A percentile compares a stretch with the other conserved stretches of the same genome.
These are phyloP conservation scores for Polyploca ridens DNA, from an alignment of 2,888 invertebrate species.

Conservation along the genomic window DNA sequence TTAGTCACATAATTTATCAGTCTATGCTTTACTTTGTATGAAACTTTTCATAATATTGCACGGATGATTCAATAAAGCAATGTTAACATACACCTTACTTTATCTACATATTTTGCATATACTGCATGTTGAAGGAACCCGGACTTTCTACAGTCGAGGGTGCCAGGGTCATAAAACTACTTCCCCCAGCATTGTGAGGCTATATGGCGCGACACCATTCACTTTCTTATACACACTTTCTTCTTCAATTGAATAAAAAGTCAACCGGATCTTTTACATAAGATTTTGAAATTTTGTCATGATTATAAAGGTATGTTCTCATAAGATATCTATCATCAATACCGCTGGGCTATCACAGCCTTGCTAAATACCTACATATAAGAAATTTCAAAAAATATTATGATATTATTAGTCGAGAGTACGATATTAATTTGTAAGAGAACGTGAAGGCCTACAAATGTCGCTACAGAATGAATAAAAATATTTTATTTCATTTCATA, in stretches of 20 bases:
- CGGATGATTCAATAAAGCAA: neutral
- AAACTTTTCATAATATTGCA: too few species aligned
- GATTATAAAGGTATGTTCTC: too few species aligned
- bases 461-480: too few species aligned
- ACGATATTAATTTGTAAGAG: too few species aligned
- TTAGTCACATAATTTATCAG: neutral
- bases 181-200: constrained; percentile 66
- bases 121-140: constrained; percentile 69
- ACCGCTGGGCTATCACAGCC: too few species aligned
- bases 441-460: too few species aligned
- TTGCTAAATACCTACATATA: too few species aligned
- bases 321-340: too few species aligned
- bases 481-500: neutral
- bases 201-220: constrained; percentile 54
- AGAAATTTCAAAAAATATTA: too few species aligned
- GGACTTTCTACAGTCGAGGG: constrained; percentile 72
- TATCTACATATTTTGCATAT: constrained; percentile 38
- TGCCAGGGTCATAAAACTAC: constrained; percentile 79
- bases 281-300: neutral
- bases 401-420: neutral
- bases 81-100: constrained; percentile 10
- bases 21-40: neutral
- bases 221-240: constrained; percentile 45
- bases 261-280: constrained; percentile 23
- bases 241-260: constrained; percentile 24